phyloP scores from a whole-genome alignment of 1,140 invertebrate genomes.

The Glossosoma conforme region DNA sequence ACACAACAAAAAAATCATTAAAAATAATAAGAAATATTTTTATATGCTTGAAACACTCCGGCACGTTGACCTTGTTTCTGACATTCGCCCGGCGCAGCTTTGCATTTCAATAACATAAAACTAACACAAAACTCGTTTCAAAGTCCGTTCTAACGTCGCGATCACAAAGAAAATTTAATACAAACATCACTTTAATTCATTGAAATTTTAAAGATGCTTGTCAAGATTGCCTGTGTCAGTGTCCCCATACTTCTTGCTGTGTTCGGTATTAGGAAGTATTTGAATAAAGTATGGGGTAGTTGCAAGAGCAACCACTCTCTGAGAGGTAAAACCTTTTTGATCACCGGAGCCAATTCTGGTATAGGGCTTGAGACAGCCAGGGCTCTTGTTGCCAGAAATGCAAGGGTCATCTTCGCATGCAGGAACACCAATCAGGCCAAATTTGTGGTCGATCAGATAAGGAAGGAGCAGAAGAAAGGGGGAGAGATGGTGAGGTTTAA shows the following conservation, averaged over 20 bases:
- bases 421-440: conserved; percentile 58
- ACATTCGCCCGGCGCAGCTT: too few species aligned
- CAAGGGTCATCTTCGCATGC: conserved; percentile 71
- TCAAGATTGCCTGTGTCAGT: conserved; percentile 7
- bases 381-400: conserved; percentile 60
- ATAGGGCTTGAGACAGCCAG: conserved; percentile 72
- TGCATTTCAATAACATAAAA: too few species aligned
- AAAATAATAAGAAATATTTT: too few species aligned
- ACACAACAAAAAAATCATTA: too few species aligned
- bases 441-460: conserved; percentile 57
- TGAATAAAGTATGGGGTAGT: conserved; percentile 13
- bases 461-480: conserved; percentile 46
- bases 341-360: conserved; percentile 77
- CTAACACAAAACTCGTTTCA: too few species aligned
- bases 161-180: too few species aligned
- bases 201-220: conserved; percentile 8
- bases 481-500: conserved; percentile 61
- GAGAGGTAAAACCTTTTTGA: conserved; percentile 55
- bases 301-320: conserved; percentile 26
- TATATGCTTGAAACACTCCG: too few species aligned
- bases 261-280: conserved; percentile 7
- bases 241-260: conserved; percentile 7
- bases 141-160: too few species aligned
- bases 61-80: too few species aligned
- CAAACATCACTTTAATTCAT: too few species aligned